These are phyloP conservation scores for Spea multiplicata DNA, from an alignment of 2,113 vertebrate species.

Conservation along the genomic window DNA sequence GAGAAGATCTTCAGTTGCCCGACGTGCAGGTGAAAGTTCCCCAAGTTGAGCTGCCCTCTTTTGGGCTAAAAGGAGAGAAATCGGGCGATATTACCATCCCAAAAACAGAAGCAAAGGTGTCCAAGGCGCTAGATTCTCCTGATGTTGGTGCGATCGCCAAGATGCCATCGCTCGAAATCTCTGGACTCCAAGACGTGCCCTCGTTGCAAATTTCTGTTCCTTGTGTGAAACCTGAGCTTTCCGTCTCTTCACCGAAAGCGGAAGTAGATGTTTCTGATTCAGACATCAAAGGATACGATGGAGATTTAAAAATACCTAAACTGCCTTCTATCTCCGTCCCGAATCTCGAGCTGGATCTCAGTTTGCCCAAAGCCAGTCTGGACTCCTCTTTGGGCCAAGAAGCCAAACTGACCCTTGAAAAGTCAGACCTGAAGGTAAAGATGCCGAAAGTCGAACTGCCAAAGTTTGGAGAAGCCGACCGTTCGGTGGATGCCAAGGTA, in stretches of 20 bases:
- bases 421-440: slow-evolving; percentile 49
- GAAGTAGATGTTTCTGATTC: slow-evolving; percentile 61
- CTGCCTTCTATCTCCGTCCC: slow-evolving; percentile 66
- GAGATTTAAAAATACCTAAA: slow-evolving; percentile 63
- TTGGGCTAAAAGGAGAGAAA: slow-evolving; percentile 57
- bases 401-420: slow-evolving; percentile 15
- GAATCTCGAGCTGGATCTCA: slow-evolving; percentile 67
- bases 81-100: slow-evolving; percentile 17
- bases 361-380: slow-evolving; percentile 53
- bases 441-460: slow-evolving; percentile 59
- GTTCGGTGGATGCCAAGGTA: slow-evolving; percentile 8
- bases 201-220: slow-evolving; percentile 53
- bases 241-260: slow-evolving; percentile 57
- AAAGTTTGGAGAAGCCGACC: slow-evolving; percentile 44
- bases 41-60: slow-evolving; percentile 64
- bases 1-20: slow-evolving; percentile 55
- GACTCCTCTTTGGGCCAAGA: slow-evolving; percentile 37
- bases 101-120: slow-evolving; percentile 14
- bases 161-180: slow-evolving; percentile 70
- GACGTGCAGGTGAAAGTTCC: slow-evolving; percentile 61
- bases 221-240: slow-evolving; percentile 54
- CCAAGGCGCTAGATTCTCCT: accelerated
- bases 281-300: slow-evolving; percentile 65
- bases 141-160: slow-evolving; percentile 55
- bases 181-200: slow-evolving; percentile 30